Conservation (phyloP, 2,113 vertebrate species). For the Copsychus sechellarum region DNA sequence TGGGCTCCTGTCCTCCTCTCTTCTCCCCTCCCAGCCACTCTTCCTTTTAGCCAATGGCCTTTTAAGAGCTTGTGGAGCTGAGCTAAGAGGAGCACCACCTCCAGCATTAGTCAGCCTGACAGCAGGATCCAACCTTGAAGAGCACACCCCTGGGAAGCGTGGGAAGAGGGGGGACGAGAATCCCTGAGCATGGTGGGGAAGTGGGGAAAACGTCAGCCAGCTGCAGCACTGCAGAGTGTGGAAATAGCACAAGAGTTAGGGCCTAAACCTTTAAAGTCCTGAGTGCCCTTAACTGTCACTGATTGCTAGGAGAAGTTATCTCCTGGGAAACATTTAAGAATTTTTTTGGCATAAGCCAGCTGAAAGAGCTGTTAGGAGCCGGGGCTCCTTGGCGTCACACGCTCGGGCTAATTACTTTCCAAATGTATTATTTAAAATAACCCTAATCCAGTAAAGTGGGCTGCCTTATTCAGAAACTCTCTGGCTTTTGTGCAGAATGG, state of each 20-base stretch:
- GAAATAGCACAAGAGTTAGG: background rate
- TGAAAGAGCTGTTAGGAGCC: background rate
- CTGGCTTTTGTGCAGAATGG: background rate
- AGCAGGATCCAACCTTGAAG: background rate
- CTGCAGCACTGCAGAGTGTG: background rate
- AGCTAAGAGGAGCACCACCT: background rate
- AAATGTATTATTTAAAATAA: constrained; percentile 61
- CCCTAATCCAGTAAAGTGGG: background rate
- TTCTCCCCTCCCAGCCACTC: background rate
- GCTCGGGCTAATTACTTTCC: constrained; percentile 33
- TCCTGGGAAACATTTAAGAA: constrained; percentile 17
- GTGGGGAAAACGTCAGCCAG: background rate
- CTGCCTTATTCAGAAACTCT: background rate
- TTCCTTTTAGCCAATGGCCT: background rate
- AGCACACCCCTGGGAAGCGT: background rate
- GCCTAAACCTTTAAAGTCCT: background rate
- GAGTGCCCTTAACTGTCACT: constrained; percentile 43
- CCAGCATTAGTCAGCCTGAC: background rate
- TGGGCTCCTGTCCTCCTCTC: background rate
- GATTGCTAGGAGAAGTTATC: constrained; percentile 31
- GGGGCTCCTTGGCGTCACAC: background rate
- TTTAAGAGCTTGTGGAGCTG: background rate
- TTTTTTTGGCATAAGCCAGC: constrained; percentile 2
- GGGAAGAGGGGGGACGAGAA: background rate
- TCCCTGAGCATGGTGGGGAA: background rate